These are phyloP conservation scores for Heterodera filipjevi DNA, from an alignment of 2,888 invertebrate species.

Conservation along the genomic window DNA sequence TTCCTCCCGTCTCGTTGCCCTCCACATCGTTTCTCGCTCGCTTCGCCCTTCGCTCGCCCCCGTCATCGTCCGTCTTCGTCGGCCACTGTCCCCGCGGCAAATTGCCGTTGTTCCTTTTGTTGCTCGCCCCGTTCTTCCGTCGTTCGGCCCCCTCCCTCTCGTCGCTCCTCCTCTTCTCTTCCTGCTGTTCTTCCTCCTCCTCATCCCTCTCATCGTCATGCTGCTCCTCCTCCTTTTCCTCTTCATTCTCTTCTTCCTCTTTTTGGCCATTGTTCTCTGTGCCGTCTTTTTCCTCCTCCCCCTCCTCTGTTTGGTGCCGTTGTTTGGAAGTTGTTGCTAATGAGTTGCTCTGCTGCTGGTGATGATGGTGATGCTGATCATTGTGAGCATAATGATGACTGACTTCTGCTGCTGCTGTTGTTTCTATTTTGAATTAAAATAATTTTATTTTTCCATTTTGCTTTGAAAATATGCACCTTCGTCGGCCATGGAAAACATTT, in stretches of 20 bases:
- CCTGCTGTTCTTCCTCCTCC: background rate
- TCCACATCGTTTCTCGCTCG: background rate
- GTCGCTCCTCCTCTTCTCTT: background rate
- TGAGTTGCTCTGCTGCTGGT: background rate
- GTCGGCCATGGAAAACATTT: background rate
- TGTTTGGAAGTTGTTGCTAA: background rate
- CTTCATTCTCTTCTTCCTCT: background rate
- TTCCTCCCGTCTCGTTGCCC: background rate
- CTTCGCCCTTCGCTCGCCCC: background rate
- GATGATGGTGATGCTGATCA: no score
- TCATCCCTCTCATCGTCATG: background rate
- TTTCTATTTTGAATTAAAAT: background rate
- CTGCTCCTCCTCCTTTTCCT: background rate
- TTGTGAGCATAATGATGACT: no score
- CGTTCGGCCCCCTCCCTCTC: background rate
- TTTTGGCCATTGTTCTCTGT: background rate
- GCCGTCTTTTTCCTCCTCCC: background rate
- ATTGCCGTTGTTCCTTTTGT: background rate
- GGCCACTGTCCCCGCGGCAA: background rate
- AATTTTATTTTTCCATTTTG: background rate
- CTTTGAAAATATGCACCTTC: background rate
- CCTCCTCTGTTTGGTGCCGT: background rate
- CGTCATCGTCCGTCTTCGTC: background rate
- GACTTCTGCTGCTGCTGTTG: no score
- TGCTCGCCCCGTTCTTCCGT: background rate